Conservation (phyloP, 1,140 invertebrate species). For the Scylla paramamosain region DNA sequence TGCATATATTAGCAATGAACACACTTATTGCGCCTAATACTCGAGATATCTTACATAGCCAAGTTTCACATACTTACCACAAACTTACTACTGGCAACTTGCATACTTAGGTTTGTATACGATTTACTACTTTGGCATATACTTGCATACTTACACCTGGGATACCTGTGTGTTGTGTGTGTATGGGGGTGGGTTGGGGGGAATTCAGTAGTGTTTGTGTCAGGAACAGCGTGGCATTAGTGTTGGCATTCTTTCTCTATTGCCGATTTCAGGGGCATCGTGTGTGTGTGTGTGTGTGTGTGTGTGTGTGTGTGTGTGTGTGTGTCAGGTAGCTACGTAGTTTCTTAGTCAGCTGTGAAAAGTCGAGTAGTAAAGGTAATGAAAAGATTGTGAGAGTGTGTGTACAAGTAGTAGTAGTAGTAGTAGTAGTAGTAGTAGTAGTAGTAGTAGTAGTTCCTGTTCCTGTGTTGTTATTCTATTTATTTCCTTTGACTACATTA, state of each 20-base stretch:
- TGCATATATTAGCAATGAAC: too few relatives aligned
- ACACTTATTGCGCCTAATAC: too few relatives aligned
- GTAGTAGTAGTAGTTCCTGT: not conserved
- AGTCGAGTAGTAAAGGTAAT: not conserved
- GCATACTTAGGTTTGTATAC: not conserved
- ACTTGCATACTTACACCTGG: not conserved
- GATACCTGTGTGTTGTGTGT: not conserved
- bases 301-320: slow-evolving; percentile 42
- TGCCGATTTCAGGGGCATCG: not conserved
- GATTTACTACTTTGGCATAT: not conserved
- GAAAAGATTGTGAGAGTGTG: not conserved
- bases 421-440: slow-evolving; percentile 23
- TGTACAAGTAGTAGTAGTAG: not conserved
- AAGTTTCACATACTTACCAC: too few relatives aligned
- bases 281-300: slow-evolving; percentile 37
- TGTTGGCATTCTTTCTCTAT: not conserved
- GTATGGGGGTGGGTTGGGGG: too few relatives aligned
- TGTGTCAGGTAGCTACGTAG: not conserved
- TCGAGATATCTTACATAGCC: too few relatives aligned
- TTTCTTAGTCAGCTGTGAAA: too few relatives aligned
- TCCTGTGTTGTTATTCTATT: not conserved
- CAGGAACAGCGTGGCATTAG: too few relatives aligned
- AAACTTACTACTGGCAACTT: too few relatives aligned
- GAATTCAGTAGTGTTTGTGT: too few relatives aligned
- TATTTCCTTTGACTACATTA: not conserved